A percentile compares a stretch with the other conserved stretches of the same genome.
phyloP scores from a whole-genome alignment of 2,888 invertebrate species.

The Leucophenga maculata region DNA sequence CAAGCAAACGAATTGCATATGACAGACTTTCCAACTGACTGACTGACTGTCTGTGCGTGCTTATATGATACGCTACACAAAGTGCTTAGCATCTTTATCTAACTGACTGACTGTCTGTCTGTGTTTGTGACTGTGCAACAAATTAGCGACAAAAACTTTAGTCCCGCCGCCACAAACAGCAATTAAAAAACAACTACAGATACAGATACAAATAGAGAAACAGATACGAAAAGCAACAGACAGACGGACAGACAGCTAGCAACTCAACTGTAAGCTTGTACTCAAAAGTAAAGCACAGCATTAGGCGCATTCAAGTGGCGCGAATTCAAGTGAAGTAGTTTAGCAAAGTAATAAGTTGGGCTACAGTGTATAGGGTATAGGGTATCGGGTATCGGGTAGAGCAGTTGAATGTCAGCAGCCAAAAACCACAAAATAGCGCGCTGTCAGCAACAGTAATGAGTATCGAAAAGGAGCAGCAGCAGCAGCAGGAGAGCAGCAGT shows the following conservation, averaged over 20 bases:
- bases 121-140: constrained; percentile 53
- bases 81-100: background rate
- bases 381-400: background rate
- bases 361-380: too few relatives aligned
- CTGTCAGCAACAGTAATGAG: constrained; percentile 14
- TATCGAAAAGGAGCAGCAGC: background rate
- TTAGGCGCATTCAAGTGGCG: too few relatives aligned
- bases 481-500: too few relatives aligned
- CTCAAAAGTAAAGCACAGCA: constrained; percentile 7
- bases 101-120: constrained; percentile 18
- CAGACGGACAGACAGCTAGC: background rate
- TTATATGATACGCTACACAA: background rate
- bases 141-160: constrained; percentile 58
- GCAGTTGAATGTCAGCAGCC: background rate
- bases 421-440: background rate
- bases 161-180: constrained; percentile 35
- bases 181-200: constrained; percentile 52
- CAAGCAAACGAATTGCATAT: background rate
- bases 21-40: background rate
- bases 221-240: constrained; percentile 25
- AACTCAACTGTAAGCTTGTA: too few relatives aligned
- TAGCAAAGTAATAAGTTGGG: too few relatives aligned
- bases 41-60: background rate
- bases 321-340: too few relatives aligned
- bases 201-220: constrained; percentile 23